phyloP scores from a whole-genome alignment of 2,797 vertebrate species.

The Lates japonicus region DNA sequence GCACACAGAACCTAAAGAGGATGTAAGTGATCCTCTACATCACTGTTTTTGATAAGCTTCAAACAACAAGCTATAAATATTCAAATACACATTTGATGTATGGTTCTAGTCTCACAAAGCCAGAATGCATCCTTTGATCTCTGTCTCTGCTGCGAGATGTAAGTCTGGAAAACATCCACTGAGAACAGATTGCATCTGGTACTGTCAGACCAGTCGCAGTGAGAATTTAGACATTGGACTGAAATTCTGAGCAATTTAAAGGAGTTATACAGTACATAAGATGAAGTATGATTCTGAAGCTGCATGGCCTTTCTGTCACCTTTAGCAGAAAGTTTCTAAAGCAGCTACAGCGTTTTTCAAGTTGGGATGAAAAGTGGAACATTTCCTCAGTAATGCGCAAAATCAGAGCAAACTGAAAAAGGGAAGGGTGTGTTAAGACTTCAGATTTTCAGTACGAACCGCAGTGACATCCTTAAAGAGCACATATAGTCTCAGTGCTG shows the following conservation, averaged over 20 bases:
- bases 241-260: constrained; percentile 12
- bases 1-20: background rate
- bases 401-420: background rate
- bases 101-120: background rate
- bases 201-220: background rate
- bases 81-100: background rate
- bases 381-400: background rate
- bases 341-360: background rate
- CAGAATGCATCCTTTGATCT: constrained; percentile 29
- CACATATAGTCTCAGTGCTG: background rate
- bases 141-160: background rate
- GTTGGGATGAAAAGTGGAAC: background rate
- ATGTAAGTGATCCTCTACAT: background rate
- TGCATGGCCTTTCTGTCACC: no score
- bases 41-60: background rate
- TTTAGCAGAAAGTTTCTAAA: background rate
- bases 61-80: constrained; percentile 13
- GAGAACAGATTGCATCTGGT: background rate
- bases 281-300: background rate
- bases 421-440: no score
- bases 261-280: background rate
- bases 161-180: constrained; percentile 45
- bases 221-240: background rate
- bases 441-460: no score
- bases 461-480: background rate